These are phyloP conservation scores for Charanyca ferruginea DNA, from an alignment of 2,888 invertebrate species.

Conservation along the genomic window DNA sequence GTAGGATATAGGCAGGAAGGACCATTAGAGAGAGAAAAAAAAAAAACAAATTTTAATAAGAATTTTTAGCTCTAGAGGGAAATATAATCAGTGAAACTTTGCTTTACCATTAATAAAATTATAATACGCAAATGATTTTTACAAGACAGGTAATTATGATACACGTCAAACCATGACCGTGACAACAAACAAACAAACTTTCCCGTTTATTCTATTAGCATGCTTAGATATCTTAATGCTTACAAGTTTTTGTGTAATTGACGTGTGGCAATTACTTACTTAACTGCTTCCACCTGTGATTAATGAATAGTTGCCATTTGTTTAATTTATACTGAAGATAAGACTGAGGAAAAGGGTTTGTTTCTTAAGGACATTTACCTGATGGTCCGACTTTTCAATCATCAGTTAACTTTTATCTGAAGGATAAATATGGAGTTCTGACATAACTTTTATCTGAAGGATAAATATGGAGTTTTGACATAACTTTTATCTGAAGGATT, in stretches of 20 bases:
- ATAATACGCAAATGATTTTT: not conserved
- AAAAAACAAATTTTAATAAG: too few species aligned
- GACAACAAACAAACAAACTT: constrained; percentile 25
- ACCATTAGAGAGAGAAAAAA: too few species aligned
- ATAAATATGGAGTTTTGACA: too few species aligned
- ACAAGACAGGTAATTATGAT: not conserved
- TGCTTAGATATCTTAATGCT: constrained; percentile 59
- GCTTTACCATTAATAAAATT: not conserved
- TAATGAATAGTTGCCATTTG: constrained; percentile 49
- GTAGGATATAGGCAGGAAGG: too few species aligned
- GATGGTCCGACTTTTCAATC: too few species aligned
- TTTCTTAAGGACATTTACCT: not conserved
- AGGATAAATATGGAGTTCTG: too few species aligned
- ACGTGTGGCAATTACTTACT: constrained; percentile 64
- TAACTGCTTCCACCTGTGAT: constrained; percentile 55
- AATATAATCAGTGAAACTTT: too few species aligned
- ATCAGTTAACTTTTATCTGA: too few species aligned
- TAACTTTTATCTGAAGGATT: too few species aligned
- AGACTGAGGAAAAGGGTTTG: not conserved
- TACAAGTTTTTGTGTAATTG: constrained; percentile 64
- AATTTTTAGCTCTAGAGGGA: too few species aligned
- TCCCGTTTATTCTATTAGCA: constrained; percentile 41
- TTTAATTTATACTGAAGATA: constrained; percentile 20
- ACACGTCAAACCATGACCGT: not conserved
- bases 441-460: too few species aligned